Evolutionary conservation across 2,888 invertebrate genomes (phyloP), one percentile per base, ranked within the genome.

Genomic region (Orchesella flavescens): DNA sequence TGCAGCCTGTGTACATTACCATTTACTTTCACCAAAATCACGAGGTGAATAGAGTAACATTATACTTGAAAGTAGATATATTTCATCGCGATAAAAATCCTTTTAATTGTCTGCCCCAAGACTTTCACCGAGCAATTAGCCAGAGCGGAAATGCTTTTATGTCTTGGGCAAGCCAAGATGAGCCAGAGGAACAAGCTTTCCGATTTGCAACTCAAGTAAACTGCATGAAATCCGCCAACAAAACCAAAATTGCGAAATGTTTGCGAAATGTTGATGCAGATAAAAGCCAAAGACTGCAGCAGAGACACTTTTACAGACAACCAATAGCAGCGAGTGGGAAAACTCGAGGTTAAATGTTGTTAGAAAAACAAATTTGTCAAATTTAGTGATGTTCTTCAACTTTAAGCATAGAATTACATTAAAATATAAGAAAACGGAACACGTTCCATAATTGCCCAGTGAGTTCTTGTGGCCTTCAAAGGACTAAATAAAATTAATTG

Each of bases 81-180:
- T n/a, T n/a, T n/a, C n/a, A n/a, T n/a, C n/a, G n/a, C n/a, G n/a
- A n/a, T n/a, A n/a, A n/a, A 46, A 15, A 4, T 71, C 1, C 10
- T 23, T 73, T 55, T 24, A 12, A 46, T 3, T 34, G 34, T 34
- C 34, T 2, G 34, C 34, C n/a, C n/a, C n/a, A n/a, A 81, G 85
- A 83, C 7, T 85, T 85, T 43, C 77, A 83, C 12, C 23, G 77
- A 12, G 85, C 85, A 5, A 84, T 85, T 3, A 84, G 81, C 17
- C 85, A 85, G 69, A 84, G 84, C 71, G 85, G 85, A 13, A 85
- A 77, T 9, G 84, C 74, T 15, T 71, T 85, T 17, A 74, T 71
- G 10, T 63, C 77, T 12, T 85, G 85, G 85, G 84, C 73, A 0
- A 75, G 80, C 21, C 74, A 74, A 53, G 77, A 82, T 24, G 72